A percentile compares a stretch with the other conserved stretches of the same genome.
phyloP scores from a whole-genome alignment of 92 coral and sea anemone genomes.

The Parazoanthus darwini region DNA sequence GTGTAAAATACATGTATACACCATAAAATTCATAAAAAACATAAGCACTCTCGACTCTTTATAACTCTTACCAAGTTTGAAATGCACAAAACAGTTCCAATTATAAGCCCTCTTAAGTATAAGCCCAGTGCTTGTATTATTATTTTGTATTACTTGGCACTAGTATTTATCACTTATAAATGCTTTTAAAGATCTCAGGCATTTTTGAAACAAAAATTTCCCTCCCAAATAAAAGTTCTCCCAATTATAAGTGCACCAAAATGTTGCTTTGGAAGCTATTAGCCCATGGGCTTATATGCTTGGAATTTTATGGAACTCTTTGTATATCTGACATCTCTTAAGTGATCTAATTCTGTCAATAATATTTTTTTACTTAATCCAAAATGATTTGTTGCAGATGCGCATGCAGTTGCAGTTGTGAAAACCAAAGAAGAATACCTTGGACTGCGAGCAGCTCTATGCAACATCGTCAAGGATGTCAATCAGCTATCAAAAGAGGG shows the following conservation, averaged over 20 bases:
- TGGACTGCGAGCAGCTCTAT: not conserved
- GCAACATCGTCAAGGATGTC: not conserved
- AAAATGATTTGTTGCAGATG: not conserved
- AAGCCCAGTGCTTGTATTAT: not conserved
- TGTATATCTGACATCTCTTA: too few relatives aligned
- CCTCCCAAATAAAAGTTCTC: too few relatives aligned
- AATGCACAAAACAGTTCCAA: not conserved
- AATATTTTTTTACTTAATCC: not conserved
- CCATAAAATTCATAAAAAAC: not conserved
- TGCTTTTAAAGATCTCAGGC: too few relatives aligned
- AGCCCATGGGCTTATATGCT: not conserved
- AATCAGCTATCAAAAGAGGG: not conserved
- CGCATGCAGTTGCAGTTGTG: slow-evolving; percentile 2
- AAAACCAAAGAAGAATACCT: not conserved
- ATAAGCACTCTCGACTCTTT: not conserved
- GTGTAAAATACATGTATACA: not conserved
- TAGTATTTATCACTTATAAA: too few relatives aligned
- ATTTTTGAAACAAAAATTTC: too few relatives aligned
- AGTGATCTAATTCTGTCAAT: not conserved
- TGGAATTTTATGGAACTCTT: too few relatives aligned
- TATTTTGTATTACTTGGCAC: too few relatives aligned
- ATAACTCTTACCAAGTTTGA: not conserved
- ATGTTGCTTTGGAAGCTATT: too few relatives aligned
- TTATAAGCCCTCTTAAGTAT: not conserved
- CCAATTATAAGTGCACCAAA: too few relatives aligned